Base-by-base conservation (phyloP, 2,113 vertebrate genomes). In the Elgaria multicarinata region DNA sequence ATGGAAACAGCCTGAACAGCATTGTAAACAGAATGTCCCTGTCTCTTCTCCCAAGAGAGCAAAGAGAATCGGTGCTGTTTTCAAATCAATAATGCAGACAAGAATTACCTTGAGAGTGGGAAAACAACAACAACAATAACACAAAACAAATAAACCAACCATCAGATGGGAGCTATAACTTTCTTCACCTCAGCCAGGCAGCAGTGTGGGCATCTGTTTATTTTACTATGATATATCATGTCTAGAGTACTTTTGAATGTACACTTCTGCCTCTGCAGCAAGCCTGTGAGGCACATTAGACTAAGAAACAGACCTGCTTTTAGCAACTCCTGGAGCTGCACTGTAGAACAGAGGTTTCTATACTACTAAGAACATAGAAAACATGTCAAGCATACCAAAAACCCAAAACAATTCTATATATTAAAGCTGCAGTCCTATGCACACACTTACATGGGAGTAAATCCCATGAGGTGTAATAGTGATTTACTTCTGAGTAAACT, bases 41-140 rank as follows among this genome's bases (percentile, higher is more conserved):
- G 31, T 86, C 55, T 46, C 12, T 62, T 75, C 53, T 50, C 28
- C 55, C 55, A 89, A 78, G 26, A 77, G 55, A 53, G 26, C 8
- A 14, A 16, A 64, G 39, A n/a, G 26, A 75, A 86, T 55, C 39
- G 64, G 6, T 72, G 77, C 31, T 86, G 78, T 53, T 90, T 83
- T 90, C 50, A 86, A 86, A 87, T 86, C 89, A 90, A 87, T 82
- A 84, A 81, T 82, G 33, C 67, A 90, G 71, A 72, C 55, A 74
- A 75, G 77, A 90, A 86, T 86, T 66, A 82, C 58, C 77, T 53
- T 81, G 53, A 76, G n/a, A 86, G n/a, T 33, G 28, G 82, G 72
- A 80, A n/a, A 62, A 75, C 26, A 78, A 33, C 10, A 62, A 58
- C 42, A 86, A 33, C 39, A 67, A 33, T 26, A n/a, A 13, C 33